Evolutionary conservation across 2,113 vertebrate genomes (phyloP).

Genomic region (Ictidomys tridecemlineatus): DNA sequence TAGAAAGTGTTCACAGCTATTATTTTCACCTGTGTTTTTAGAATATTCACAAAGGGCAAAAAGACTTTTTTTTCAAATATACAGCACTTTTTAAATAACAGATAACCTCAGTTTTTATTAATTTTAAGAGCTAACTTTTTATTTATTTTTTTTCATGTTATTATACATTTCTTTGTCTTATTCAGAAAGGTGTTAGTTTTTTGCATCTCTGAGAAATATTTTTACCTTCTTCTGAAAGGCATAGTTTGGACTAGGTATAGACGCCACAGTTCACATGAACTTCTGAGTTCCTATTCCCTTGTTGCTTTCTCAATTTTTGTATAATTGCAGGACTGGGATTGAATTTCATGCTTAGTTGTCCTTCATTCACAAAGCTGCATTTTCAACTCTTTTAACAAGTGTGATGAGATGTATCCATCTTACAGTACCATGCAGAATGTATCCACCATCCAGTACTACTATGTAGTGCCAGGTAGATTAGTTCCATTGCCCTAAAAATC

Average conservation of each 20-base stretch:
- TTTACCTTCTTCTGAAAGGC: background rate
- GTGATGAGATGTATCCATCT: background rate
- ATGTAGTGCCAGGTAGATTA: no score
- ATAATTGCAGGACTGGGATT: no score
- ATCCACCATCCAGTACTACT: no score
- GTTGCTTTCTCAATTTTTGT: no score
- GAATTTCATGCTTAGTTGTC: no score
- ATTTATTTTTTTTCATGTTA: background rate
- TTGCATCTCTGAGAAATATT: background rate
- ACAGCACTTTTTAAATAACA: background rate
- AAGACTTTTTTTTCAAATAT: background rate
- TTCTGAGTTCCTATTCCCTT: background rate
- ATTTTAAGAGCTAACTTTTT: conserved; percentile 39
- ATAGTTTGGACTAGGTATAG: background rate
- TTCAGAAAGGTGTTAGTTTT: background rate
- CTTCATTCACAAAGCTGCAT: no score
- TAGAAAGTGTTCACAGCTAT: background rate
- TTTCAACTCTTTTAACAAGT: background rate
- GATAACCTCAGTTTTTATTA: background rate
- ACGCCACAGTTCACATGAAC: background rate
- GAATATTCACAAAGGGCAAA: background rate
- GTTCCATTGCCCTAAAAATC: background rate
- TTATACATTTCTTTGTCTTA: background rate
- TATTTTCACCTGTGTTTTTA: background rate
- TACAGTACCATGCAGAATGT: no score